Conservation (phyloP, 2,113 vertebrate species). For the Anser brachyrhynchus region DNA sequence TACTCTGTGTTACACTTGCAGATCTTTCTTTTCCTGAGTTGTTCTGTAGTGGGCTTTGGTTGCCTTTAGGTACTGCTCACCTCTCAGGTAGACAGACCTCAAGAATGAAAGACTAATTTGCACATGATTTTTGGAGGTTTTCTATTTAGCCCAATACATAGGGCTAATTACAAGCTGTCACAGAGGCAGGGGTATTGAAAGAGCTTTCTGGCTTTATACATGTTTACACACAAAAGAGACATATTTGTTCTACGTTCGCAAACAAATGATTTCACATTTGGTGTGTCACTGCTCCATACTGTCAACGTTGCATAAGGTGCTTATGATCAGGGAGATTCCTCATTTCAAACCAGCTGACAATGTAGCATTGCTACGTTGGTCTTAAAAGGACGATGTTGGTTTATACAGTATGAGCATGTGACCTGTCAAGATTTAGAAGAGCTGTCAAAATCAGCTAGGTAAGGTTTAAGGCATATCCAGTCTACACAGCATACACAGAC, state of each 20-base stretch:
- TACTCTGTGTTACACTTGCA: background rate
- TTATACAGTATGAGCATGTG: background rate
- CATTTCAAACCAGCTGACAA: background rate
- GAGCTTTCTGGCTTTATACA: background rate
- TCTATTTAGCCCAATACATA: background rate
- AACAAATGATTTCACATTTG: background rate
- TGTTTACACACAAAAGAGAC: background rate
- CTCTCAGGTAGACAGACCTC: background rate
- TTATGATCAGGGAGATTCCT: background rate
- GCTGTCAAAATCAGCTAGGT: background rate
- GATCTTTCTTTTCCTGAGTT: background rate
- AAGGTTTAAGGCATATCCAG: background rate
- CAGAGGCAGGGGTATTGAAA: background rate
- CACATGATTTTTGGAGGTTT: background rate
- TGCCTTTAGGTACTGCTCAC: background rate
- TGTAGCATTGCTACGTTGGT: fast-evolving
- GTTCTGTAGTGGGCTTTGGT: background rate
- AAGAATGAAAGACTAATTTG: background rate
- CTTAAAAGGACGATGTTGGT: background rate
- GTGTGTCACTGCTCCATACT: background rate
- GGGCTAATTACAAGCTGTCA: background rate
- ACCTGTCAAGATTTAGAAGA: background rate
- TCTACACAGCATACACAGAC: background rate
- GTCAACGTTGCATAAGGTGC: background rate
- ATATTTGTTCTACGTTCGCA: background rate